Conservation (phyloP, 2,888 invertebrate genomes). For the Gonocerus acuteangulatus region DNA sequence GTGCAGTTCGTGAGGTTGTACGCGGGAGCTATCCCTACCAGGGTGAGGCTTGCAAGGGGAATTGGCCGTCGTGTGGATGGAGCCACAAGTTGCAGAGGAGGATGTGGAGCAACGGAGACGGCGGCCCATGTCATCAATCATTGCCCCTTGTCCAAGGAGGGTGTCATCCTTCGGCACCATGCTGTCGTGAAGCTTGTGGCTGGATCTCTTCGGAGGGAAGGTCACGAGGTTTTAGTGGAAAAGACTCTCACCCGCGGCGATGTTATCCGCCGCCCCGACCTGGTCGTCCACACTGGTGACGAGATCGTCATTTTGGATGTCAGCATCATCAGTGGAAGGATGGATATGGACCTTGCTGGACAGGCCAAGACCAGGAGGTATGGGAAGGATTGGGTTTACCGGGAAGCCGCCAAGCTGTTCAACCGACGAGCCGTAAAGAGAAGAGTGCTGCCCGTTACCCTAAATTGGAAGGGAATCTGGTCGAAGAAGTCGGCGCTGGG, state of each 20-base stretch:
- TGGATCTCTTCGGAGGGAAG: not conserved
- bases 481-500: not conserved
- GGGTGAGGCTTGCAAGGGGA: slow-evolving; percentile 39
- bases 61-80: not conserved
- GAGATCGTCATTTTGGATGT: not conserved
- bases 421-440: too few species aligned
- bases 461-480: slow-evolving; percentile 19
- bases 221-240: not conserved
- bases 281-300: not conserved
- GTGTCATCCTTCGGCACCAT: slow-evolving; percentile 41
- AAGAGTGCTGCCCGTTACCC: not conserved
- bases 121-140: slow-evolving; percentile 41
- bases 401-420: not conserved
- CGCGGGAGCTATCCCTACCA: slow-evolving; percentile 40
- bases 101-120: slow-evolving; percentile 40
- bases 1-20: not conserved
- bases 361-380: not conserved
- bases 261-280: not conserved
- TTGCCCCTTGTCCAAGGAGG: slow-evolving; percentile 42
- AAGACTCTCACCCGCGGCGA: not conserved
- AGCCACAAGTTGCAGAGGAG: slow-evolving; percentile 39
- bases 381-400: not conserved
- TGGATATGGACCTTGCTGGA: not conserved
- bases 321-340: slow-evolving; percentile 20
- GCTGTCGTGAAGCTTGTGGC: not conserved